Evolutionary conservation across 1,140 invertebrate species (phyloP), one percentile per base, ranked within the genome.

Genomic region (Drosophila novamexicana): DNA sequence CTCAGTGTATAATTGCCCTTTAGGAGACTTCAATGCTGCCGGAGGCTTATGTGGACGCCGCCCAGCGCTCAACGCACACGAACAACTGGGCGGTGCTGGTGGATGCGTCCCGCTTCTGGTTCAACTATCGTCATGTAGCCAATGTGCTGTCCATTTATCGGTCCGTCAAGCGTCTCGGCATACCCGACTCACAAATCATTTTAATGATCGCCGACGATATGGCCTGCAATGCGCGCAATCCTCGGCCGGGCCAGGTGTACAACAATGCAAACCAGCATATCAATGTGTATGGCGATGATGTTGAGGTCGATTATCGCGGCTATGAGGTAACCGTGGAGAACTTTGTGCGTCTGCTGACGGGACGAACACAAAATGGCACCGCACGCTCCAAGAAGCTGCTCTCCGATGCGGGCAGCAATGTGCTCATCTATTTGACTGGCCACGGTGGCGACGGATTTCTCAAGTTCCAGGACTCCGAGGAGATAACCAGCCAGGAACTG

Each of bases 51-150:
- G 79, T 92, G 9, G 81, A 90, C 29, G 86, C 85, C 37, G 65
- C 84, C 2, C 91, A 92, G 22, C 68, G 76, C 12, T 92, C 91
- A 2, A 94, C 94, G n/a, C 98, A 99, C 91, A 98, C 98, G 2
- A 99, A 99, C 92, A 99, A 99, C 93, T 99, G 99, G 99, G 99
- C 99, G 4, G 98, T 99, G 10, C 93, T 99, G 62, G 98, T 99
- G 0, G 98, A 99, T 91, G 99, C 98, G 0, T 99, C 98, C 1
- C 93, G 98, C 62, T 99, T 99, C 93, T 99, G 99, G 99, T 99
- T 99, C 83, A 99, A 99, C 93, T 99, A 99, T 93, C 95, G 99
- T 39, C 99, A 99, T 95, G 98, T 99, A 10, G 98, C 99, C 0
- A 99, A 99, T 93, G 99, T 99, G 0, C 93, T 99, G 40, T 99